Evolutionary conservation across 2,888 invertebrate genomes (phyloP).

Genomic region (Sminthurides aquaticus): DNA sequence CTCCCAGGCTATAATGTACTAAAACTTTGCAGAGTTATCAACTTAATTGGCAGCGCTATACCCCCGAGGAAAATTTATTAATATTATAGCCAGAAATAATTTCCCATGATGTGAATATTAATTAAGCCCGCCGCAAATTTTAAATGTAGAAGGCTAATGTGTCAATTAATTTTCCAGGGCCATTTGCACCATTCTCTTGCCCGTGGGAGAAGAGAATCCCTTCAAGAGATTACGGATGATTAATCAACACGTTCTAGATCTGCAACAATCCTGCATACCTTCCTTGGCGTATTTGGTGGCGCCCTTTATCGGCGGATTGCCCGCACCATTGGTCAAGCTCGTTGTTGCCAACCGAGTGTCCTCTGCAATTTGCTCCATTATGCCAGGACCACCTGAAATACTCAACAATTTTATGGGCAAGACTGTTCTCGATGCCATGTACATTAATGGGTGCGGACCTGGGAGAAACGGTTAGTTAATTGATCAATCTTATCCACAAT

Average conservation of each 20-base stretch:
- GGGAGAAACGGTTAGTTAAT: conserved; percentile 6
- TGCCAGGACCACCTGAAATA: conserved; percentile 11
- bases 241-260: not conserved
- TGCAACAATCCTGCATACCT: not conserved
- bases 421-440: conserved; percentile 5
- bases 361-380: conserved; percentile 8
- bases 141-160: too few species aligned
- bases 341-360: conserved; percentile 3
- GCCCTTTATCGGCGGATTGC: conserved; percentile 7
- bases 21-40: too few species aligned
- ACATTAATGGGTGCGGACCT: conserved; percentile 9
- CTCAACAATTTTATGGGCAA: conserved; percentile 8
- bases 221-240: conserved; percentile 7
- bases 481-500: not conserved
- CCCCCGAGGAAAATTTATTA: too few species aligned
- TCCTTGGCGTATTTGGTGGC: not conserved
- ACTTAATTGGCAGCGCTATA: too few species aligned
- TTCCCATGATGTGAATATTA: too few species aligned
- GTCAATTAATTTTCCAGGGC: conserved; percentile 8
- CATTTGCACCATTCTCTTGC: conserved; percentile 7
- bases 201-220: conserved; percentile 13
- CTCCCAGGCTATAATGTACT: too few species aligned
- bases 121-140: too few species aligned
- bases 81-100: too few species aligned
- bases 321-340: not conserved